phyloP scores from a whole-genome alignment of 2,888 invertebrate species.

The Glaucopsyche alexis region DNA sequence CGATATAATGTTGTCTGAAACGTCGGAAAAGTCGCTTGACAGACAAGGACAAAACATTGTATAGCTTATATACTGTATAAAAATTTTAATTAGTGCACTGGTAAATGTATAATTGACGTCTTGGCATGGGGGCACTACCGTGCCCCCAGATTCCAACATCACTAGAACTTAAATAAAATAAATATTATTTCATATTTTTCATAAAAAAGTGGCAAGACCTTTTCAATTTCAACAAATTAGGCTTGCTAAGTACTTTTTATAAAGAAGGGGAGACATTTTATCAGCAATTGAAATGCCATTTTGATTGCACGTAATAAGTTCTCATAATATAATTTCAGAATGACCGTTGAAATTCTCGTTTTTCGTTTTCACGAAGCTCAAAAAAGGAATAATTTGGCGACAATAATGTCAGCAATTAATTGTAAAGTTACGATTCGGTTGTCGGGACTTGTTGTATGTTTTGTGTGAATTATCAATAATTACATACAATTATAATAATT shows the following conservation, averaged over 20 bases:
- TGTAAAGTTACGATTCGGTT: conserved; percentile 10
- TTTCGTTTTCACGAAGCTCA: neutral
- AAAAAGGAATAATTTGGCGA: conserved; percentile 9
- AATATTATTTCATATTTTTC: neutral
- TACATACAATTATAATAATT: conserved; percentile 14
- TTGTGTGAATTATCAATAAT: conserved; percentile 19
- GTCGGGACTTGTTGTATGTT: neutral
- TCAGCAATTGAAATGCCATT: conserved; percentile 6
- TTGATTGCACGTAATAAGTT: conserved; percentile 10
- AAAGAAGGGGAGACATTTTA: neutral
- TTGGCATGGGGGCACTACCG: too few species aligned
- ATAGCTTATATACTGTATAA: too few species aligned
- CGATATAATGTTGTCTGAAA: too few species aligned
- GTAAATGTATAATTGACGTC: too few species aligned
- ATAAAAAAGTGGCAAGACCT: neutral
- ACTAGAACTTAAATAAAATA: too few species aligned
- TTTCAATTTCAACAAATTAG: neutral
- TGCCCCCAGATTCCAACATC: too few species aligned
- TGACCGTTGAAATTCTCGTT: neutral
- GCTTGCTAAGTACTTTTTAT: neutral
- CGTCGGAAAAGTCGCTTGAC: neutral
- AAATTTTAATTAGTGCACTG: too few species aligned
- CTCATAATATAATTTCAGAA: conserved; percentile 17
- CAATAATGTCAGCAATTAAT: conserved; percentile 20
- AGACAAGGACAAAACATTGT: too few species aligned